phyloP scores from a whole-genome alignment of 2,888 invertebrate species.

The Flabesymbios commensalis region DNA sequence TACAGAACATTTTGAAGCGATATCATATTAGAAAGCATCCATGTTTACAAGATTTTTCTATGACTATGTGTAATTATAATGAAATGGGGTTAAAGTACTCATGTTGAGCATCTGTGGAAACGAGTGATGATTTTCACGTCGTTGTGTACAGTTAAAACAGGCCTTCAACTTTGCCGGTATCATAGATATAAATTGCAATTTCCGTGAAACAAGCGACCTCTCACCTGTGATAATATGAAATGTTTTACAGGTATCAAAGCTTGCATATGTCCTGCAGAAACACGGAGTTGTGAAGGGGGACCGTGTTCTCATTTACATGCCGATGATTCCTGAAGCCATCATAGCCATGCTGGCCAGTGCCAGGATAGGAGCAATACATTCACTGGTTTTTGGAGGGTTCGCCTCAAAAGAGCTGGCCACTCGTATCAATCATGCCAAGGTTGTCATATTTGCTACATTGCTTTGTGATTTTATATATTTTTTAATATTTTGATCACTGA shows the following conservation, averaged over 20 bases:
- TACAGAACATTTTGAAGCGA: not conserved
- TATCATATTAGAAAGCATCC: not conserved
- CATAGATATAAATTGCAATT: too few species aligned
- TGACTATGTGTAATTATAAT: too few species aligned
- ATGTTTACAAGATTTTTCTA: too few species aligned
- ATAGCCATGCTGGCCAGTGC: constrained; percentile 87
- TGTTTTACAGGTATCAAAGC: constrained; percentile 73
- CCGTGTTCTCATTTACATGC: constrained; percentile 91
- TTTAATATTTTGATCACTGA: too few species aligned
- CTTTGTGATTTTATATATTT: not conserved
- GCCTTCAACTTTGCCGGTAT: too few species aligned
- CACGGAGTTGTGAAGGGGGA: constrained; percentile 83
- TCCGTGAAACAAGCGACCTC: too few species aligned
- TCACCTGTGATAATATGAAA: too few species aligned
- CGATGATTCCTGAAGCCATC: constrained; percentile 86
- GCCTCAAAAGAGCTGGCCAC: constrained; percentile 84
- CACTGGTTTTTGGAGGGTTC: constrained; percentile 91
- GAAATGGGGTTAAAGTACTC: too few species aligned
- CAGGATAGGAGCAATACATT: constrained; percentile 88
- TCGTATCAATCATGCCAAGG: constrained; percentile 77
- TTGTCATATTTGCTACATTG: constrained; percentile 32
- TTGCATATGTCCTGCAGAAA: constrained; percentile 79
- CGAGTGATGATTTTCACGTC: too few species aligned
- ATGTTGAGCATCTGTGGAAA: too few species aligned
- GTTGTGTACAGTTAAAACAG: too few species aligned